phyloP scores from a whole-genome alignment of 2,888 invertebrate genomes.

The Alitta virens region DNA sequence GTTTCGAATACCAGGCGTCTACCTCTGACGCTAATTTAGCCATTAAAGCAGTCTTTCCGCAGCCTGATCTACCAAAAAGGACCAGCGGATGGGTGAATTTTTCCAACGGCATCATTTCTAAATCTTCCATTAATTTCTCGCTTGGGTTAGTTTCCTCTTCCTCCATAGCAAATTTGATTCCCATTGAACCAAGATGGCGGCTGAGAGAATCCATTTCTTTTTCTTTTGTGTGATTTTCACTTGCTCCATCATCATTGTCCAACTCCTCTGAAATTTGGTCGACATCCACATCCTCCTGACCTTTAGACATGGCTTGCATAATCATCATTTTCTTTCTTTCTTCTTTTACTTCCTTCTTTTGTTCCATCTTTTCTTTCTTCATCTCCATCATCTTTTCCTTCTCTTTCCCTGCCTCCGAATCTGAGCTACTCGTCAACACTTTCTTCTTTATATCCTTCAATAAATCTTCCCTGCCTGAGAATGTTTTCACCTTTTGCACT shows the following conservation, averaged over 20 bases:
- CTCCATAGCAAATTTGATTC: slow-evolving; percentile 7
- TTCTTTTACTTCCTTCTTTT: neutral
- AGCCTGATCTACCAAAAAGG: slow-evolving; percentile 41
- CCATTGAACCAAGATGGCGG: neutral
- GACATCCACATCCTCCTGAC: neutral
- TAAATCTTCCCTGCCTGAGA: neutral
- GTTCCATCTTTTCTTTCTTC: neutral
- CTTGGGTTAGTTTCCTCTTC: neutral
- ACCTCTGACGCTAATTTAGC: slow-evolving; percentile 33
- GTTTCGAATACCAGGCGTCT: slow-evolving; percentile 32
- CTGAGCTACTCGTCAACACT: neutral
- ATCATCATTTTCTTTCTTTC: too few species aligned
- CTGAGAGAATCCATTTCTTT: neutral
- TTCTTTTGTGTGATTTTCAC: neutral
- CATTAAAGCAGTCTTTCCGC: slow-evolving; percentile 45
- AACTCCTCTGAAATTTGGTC: neutral
- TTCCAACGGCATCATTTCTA: slow-evolving; percentile 1
- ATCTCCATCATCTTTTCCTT: neutral
- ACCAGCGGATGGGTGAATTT: slow-evolving; percentile 33
- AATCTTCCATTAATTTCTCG: neutral
- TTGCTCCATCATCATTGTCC: neutral
- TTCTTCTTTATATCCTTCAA: neutral
- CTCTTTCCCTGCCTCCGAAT: neutral
- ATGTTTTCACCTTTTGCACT: neutral
- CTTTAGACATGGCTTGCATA: too few species aligned